These are phyloP conservation scores for Eupsittula cactorum DNA, from an alignment of 2,113 vertebrate genomes.

Conservation along the genomic window DNA sequence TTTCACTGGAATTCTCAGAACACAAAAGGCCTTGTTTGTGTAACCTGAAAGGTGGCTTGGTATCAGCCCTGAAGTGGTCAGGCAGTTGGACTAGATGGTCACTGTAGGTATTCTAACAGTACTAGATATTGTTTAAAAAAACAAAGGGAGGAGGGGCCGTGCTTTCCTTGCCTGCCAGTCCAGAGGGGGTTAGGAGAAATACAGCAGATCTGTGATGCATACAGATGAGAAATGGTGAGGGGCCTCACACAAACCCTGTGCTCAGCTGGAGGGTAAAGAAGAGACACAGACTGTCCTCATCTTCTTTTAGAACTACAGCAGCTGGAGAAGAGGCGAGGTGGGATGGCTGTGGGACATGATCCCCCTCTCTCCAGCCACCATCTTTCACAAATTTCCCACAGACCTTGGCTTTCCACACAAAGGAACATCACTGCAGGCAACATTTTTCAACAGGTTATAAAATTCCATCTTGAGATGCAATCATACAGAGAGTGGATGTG, in stretches of 20 bases:
- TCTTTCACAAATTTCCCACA: neutral
- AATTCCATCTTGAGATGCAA: neutral
- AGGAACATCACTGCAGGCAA: neutral
- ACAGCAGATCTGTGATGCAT: neutral
- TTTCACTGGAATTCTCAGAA: neutral
- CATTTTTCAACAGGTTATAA: neutral
- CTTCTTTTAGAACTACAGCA: neutral
- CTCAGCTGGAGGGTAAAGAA: neutral
- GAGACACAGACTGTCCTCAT: neutral
- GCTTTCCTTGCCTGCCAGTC: neutral
- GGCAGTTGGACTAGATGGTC: neutral
- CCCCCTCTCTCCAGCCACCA: neutral
- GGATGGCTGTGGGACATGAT: neutral
- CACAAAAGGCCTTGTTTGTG: neutral
- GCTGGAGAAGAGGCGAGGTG: neutral
- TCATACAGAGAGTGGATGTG: neutral
- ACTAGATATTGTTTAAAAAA: neutral
- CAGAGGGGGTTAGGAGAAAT: neutral
- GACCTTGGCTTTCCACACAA: neutral
- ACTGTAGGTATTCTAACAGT: neutral
- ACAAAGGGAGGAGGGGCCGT: accelerated
- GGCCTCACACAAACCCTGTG: neutral
- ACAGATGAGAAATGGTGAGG: neutral
- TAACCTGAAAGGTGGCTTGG: neutral
- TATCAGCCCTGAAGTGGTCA: neutral